Percentiles rank a stretch among this genome's conserved stretches.
These are phyloP conservation scores for Metopolophium dirhodum DNA, from an alignment of 1,140 invertebrate species.

Conservation along the genomic window DNA sequence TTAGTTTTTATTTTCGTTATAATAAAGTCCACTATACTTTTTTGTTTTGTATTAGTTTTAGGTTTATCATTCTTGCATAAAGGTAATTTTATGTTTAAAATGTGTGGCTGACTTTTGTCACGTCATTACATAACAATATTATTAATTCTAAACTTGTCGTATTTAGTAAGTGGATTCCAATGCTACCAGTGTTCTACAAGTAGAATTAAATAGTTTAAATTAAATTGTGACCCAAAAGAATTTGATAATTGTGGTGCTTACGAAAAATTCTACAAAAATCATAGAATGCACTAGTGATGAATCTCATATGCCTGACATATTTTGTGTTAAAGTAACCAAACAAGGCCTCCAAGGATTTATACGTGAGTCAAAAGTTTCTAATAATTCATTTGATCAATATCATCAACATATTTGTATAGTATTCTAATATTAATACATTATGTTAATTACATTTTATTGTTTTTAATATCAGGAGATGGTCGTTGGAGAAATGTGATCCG, in stretches of 20 bases:
- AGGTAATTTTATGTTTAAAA: constrained; percentile 48
- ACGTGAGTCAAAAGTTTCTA: constrained; percentile 70
- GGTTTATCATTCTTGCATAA: constrained; percentile 25
- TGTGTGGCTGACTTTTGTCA: constrained; percentile 38
- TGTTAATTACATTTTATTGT: constrained; percentile 42
- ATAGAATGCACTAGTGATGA: constrained; percentile 90
- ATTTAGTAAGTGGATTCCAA: constrained; percentile 71
- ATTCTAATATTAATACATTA: constrained; percentile 16
- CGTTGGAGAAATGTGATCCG: constrained; percentile 90
- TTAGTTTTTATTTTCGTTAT: not conserved
- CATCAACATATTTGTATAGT: not conserved
- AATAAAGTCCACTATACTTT: constrained; percentile 13
- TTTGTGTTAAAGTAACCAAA: constrained; percentile 89
- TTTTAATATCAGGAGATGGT: constrained; percentile 77
- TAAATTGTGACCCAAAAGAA: constrained; percentile 75
- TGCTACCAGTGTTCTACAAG: constrained; percentile 90
- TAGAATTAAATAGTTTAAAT: too few species aligned
- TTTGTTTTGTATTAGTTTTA: constrained; percentile 34
- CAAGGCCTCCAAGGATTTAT: constrained; percentile 90
- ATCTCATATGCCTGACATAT: constrained; percentile 87
- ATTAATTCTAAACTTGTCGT: constrained; percentile 58
- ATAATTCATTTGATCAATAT: not conserved
- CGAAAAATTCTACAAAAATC: constrained; percentile 76
- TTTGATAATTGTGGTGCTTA: constrained; percentile 89
- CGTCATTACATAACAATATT: not conserved